Conservation (phyloP, 2,888 invertebrate species). For the Pterostichus madidus region DNA sequence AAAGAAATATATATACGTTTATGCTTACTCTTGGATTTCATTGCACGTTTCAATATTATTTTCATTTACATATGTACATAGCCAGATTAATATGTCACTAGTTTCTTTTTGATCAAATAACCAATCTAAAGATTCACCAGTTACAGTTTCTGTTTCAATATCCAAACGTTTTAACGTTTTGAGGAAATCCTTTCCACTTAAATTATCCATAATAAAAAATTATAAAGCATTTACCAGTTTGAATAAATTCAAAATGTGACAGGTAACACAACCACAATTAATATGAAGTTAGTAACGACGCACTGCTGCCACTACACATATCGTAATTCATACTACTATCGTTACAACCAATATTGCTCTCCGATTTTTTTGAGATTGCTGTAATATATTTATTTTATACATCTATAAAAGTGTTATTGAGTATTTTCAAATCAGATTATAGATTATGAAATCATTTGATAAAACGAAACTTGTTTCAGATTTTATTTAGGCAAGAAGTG, state of each 20-base stretch:
- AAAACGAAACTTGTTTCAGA: too few relatives aligned
- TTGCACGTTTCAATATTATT: slow-evolving; percentile 46
- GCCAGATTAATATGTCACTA: slow-evolving; percentile 47
- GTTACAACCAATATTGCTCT: not conserved
- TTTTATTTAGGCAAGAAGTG: too few relatives aligned
- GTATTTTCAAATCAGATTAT: too few relatives aligned
- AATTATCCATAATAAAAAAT: slow-evolving; percentile 45
- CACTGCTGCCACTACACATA: not conserved
- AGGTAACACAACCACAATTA: slow-evolving; percentile 35
- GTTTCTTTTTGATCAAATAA: slow-evolving; percentile 61
- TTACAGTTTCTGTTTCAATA: slow-evolving; percentile 53
- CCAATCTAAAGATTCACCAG: slow-evolving; percentile 61
- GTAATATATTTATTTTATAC: not conserved
- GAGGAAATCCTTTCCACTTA: slow-evolving; percentile 56
- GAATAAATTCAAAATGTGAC: slow-evolving; percentile 33
- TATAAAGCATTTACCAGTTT: not conserved
- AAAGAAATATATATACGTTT: not conserved
- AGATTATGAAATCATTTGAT: too few relatives aligned
- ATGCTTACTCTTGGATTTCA: slow-evolving; percentile 59
- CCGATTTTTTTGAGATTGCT: not conserved
- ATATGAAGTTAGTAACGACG: not conserved
- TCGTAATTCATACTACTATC: not conserved
- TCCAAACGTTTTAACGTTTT: slow-evolving; percentile 51
- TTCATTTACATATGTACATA: slow-evolving; percentile 62
- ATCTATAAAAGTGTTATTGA: too few relatives aligned